These are phyloP conservation scores for Passer domesticus DNA, from an alignment of 2,113 vertebrate species.

Conservation along the genomic window DNA sequence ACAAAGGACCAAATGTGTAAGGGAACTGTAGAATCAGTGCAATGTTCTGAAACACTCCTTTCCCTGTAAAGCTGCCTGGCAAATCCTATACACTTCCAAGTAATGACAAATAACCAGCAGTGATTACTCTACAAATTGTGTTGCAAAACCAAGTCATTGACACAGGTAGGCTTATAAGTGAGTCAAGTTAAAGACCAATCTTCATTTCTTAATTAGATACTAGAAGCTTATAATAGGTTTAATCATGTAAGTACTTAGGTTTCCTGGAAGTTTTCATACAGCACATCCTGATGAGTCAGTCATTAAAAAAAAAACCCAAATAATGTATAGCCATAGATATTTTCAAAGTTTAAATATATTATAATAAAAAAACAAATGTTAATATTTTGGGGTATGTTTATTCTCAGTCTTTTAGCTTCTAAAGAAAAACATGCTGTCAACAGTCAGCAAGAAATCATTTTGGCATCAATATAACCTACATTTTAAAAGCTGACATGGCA, in stretches of 20 bases:
- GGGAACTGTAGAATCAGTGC: background rate
- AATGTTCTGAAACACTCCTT: background rate
- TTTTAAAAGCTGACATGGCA: background rate
- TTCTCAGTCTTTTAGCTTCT: background rate
- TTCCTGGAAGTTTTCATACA: background rate
- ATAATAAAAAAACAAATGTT: background rate
- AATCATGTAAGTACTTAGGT: background rate
- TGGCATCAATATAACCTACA: background rate
- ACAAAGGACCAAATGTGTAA: background rate
- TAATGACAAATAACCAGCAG: background rate
- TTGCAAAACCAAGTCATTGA: background rate
- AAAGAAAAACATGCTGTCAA: background rate
- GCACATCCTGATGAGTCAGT: background rate
- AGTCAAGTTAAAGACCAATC: background rate
- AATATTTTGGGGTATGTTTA: background rate
- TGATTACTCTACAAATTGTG: background rate
- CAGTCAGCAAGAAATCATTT: background rate
- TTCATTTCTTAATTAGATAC: background rate
- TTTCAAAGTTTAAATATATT: background rate
- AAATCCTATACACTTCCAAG: background rate
- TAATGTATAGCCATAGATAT: background rate
- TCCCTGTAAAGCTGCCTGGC: background rate
- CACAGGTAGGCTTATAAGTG: background rate
- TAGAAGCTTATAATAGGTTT: background rate
- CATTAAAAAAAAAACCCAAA: accelerated